Conservation (phyloP, 1,140 invertebrate genomes). For the Neomicropteryx cornuta region DNA sequence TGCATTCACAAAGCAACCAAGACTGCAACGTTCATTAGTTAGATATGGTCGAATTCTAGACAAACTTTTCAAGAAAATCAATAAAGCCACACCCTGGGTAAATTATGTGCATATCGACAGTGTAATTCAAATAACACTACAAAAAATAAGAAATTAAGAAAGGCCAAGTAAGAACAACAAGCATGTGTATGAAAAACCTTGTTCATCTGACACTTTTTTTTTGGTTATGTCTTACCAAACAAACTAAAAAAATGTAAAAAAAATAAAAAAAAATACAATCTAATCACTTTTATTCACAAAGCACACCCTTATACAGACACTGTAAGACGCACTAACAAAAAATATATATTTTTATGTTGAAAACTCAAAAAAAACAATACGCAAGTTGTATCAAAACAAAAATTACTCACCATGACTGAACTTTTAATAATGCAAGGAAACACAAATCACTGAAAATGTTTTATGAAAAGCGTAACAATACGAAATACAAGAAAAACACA, state of each 20-base stretch:
- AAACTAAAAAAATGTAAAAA: constrained; percentile 32
- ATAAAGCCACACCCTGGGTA: constrained; percentile 41
- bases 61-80: constrained; percentile 41
- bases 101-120: constrained; percentile 26
- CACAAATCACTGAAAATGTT: constrained; percentile 14
- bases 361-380: no score
- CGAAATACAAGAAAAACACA: constrained; percentile 15
- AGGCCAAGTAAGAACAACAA: constrained; percentile 25
- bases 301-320: no score
- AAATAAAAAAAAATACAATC: no score
- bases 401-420: constrained; percentile 14
- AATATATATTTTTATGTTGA: no score
- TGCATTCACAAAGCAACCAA: constrained; percentile 21
- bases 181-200: constrained; percentile 23
- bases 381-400: constrained; percentile 6
- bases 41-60: constrained; percentile 30
- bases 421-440: constrained; percentile 8
- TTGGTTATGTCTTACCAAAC: constrained; percentile 37
- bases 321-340: no score
- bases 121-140: constrained; percentile 13
- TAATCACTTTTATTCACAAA: constrained; percentile 17
- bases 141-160: constrained; percentile 14
- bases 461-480: constrained; percentile 19
- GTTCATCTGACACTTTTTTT: constrained; percentile 36
- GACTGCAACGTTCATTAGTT: constrained; percentile 18